Evolutionary conservation across 2,888 invertebrate species (phyloP).

Genomic region (Caenorhabditis imperialis): DNA sequence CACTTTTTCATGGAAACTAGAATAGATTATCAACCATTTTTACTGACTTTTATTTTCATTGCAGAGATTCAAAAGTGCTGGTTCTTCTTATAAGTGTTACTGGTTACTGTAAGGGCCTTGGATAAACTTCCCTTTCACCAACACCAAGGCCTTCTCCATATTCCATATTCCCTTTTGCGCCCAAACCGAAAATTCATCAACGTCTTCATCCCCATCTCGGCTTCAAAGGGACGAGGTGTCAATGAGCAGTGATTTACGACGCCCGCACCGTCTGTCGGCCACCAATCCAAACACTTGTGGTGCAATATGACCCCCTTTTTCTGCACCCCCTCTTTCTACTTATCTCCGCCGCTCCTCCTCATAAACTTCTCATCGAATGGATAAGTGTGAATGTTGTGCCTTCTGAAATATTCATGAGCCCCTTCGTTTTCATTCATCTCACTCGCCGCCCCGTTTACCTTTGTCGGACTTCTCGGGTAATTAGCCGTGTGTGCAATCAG

Average conservation of each 20-base stretch:
- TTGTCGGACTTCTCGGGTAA: constrained; percentile 9
- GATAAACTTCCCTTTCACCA: too few species aligned
- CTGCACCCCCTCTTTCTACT: not conserved
- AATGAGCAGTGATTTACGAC: constrained; percentile 45
- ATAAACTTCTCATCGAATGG: not conserved
- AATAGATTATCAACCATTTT: too few species aligned
- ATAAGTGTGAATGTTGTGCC: not conserved
- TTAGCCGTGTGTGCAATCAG: constrained; percentile 27
- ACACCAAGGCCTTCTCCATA: too few species aligned
- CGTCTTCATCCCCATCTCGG: too few species aligned
- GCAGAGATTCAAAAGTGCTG: too few species aligned
- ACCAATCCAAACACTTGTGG: constrained; percentile 49
- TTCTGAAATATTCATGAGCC: constrained; percentile 23
- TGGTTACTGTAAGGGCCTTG: too few species aligned
- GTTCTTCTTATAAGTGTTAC: too few species aligned
- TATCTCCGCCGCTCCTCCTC: not conserved
- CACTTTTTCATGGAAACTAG: too few species aligned
- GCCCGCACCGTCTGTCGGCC: constrained; percentile 15
- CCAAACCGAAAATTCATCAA: too few species aligned
- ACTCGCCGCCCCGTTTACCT: not conserved
- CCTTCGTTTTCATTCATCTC: not conserved
- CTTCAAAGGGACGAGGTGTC: constrained; percentile 28
- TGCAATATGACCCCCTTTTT: constrained; percentile 38
- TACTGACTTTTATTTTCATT: too few species aligned
- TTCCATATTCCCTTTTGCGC: too few species aligned